Evolutionary conservation across 1,140 invertebrate species (phyloP).

Genomic region (Brachionus paranguensis): DNA sequence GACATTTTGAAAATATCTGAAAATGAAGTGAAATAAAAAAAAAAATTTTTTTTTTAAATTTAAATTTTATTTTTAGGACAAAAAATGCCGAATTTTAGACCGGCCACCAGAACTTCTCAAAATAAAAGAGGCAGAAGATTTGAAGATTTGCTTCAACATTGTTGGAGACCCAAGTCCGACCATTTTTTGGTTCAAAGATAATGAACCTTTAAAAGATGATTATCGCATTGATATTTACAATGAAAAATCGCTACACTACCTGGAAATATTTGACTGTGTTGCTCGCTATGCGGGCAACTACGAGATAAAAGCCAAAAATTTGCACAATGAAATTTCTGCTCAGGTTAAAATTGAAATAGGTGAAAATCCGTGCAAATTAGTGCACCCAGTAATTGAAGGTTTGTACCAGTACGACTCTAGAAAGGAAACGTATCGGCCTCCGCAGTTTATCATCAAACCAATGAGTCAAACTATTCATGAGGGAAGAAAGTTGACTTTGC

Average conservation of each 20-base stretch:
- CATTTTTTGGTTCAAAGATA: conserved; percentile 33
- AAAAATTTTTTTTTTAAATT: neutral
- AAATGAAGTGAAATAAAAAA: neutral
- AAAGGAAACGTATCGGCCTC: conserved; percentile 39
- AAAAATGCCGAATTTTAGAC: neutral
- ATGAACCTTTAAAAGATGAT: conserved; percentile 11
- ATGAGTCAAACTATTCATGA: conserved; percentile 26
- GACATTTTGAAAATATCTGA: neutral
- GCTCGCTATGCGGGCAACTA: conserved; percentile 46
- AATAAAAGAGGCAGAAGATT: neutral
- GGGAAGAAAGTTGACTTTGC: neutral
- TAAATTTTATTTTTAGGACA: neutral
- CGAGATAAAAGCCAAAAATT: conserved; percentile 46
- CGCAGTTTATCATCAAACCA: conserved; percentile 26
- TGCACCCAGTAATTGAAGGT: neutral
- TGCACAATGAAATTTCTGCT: conserved; percentile 43
- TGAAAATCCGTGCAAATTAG: neutral
- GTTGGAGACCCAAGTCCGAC: neutral
- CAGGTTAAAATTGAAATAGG: conserved; percentile 44
- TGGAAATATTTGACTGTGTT: conserved; percentile 44
- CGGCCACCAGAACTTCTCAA: neutral
- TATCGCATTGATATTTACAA: conserved; percentile 34
- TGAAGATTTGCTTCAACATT: conserved; percentile 12
- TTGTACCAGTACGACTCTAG: conserved; percentile 41
- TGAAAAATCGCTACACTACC: conserved; percentile 14